These are phyloP conservation scores for Drosophila anomalipes DNA, from an alignment of 2,888 invertebrate genomes.

Conservation along the genomic window DNA sequence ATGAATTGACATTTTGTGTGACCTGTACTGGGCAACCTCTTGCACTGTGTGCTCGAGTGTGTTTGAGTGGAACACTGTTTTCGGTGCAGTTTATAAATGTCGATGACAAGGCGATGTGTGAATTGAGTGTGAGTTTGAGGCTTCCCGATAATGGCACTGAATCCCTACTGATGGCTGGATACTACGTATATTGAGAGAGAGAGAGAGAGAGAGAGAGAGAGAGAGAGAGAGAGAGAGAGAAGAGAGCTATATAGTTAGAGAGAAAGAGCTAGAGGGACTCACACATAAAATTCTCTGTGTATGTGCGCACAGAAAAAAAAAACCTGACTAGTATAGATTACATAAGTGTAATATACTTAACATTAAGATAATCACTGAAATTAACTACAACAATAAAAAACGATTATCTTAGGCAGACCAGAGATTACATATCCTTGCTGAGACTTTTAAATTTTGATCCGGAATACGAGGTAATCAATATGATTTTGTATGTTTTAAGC, in stretches of 20 bases:
- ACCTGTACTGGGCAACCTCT: constrained; percentile 25
- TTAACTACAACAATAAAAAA: not conserved
- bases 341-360: not conserved
- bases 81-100: constrained; percentile 78
- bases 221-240: not conserved
- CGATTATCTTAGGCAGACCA: not conserved
- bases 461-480: not conserved
- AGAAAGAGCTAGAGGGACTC: not conserved
- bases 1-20: constrained; percentile 24
- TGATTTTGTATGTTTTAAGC: not conserved
- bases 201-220: not conserved
- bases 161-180: not conserved
- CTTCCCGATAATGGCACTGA: constrained; percentile 43
- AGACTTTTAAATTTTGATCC: not conserved
- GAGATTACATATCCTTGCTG: not conserved
- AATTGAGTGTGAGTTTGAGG: constrained; percentile 21
- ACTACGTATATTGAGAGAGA: not conserved
- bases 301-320: constrained; percentile 2
- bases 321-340: not conserved
- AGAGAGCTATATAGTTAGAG: too few relatives aligned
- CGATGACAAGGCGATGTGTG: constrained; percentile 57
- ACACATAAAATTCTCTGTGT: constrained; percentile 4
- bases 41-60: not conserved
- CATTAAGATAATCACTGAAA: not conserved
- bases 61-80: constrained; percentile 60